Evolutionary conservation across 2,113 vertebrate genomes (phyloP).

Genomic region (Rhea pennata): DNA sequence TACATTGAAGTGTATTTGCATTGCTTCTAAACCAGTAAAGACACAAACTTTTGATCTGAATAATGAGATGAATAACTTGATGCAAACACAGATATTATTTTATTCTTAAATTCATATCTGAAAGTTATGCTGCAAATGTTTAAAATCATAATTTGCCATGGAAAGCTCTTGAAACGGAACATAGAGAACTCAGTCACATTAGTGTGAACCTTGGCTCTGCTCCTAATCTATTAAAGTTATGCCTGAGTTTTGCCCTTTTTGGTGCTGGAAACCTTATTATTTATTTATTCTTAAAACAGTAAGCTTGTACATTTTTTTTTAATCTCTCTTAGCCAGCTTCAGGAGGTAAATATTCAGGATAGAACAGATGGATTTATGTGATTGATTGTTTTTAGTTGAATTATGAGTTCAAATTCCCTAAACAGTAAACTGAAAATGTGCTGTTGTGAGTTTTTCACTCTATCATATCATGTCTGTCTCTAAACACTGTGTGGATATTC

Average conservation of each 20-base stretch:
- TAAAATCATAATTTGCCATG: neutral
- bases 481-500: neutral
- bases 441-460: neutral
- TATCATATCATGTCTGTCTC: neutral
- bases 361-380: neutral
- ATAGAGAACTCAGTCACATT: neutral
- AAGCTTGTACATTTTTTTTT: neutral
- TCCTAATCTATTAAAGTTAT: constrained; percentile 6
- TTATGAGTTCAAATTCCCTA: neutral
- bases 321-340: neutral
- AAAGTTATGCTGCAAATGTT: neutral
- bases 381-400: neutral
- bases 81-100: neutral
- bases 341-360: constrained; percentile 25
- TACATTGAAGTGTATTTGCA: neutral
- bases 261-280: neutral
- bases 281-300: neutral
- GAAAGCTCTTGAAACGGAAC: neutral
- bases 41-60: neutral
- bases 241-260: constrained; percentile 24
- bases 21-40: neutral
- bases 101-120: neutral
- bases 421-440: neutral
- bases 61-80: neutral
- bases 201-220: neutral